Evolutionary conservation across 2,113 vertebrate species (phyloP), one percentile per base, ranked within the genome.

Genomic region (Dipodomys stephensi): DNA sequence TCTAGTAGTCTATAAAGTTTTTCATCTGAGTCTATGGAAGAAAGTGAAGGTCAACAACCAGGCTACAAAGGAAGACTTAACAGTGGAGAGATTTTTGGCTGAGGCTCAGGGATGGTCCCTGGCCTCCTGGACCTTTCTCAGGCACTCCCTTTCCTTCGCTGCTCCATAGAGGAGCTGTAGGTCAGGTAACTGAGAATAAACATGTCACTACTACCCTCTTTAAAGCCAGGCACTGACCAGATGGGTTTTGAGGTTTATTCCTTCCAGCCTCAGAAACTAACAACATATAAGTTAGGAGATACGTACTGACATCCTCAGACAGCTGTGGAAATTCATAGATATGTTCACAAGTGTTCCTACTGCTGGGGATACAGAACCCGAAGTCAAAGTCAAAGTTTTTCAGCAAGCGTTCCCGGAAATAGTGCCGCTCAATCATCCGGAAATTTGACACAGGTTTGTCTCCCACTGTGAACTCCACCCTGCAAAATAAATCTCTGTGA

Each of bases 341-440:
- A 95, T 99, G 99, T 97, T 99, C 99, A 67, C 99, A 99, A 0
- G 99, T 99, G 98, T 99, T 99, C 93, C 99, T 98, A 97, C 99
- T 99, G 97, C 99, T 99, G 35, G 99, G 99, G 86, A 99, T 99
- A 97, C 99, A 99, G 98, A 99, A 99, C 62, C 99, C 99, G 30
- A 99, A 99, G 97, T 99, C 99, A 90, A 99, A 99, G 97, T 99
- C 99, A 71, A 99, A 99, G 97, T 99, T 99, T 98, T 99, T 99
- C 96, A 99, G 99, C 69, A 99, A 98, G 35, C 98, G 99, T 71
- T 99, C 99, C 97, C 99, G 98, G 97, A 99, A 99, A 97, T 99
- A 99, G 98, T 99, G 99, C 32, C 99, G 97, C 97, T 99, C 99
- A 8, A 99, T 99, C 99, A 99, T 99, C 74, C 99, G 98, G 79